Evolutionary conservation across 2,888 invertebrate species (phyloP).

Genomic region (Adelognathus sp.): DNA sequence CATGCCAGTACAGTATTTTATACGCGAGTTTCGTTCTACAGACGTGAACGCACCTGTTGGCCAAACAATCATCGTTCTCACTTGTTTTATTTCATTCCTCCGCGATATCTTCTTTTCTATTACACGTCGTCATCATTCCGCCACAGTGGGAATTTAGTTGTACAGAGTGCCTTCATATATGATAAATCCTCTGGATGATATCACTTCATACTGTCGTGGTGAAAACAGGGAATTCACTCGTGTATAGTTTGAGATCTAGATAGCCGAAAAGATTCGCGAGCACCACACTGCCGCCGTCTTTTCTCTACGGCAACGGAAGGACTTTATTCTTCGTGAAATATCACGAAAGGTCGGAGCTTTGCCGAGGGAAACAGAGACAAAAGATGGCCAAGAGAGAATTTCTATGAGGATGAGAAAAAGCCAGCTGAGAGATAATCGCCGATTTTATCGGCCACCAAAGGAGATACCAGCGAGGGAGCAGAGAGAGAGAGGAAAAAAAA

Average conservation of each 20-base stretch:
- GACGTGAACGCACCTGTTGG: constrained; percentile 57
- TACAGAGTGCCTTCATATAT: constrained; percentile 1
- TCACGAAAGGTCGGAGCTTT: constrained; percentile 39
- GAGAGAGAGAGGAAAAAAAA: constrained; percentile 24
- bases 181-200: constrained; percentile 51
- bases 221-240: constrained; percentile 35
- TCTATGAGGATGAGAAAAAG: constrained; percentile 59
- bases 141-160: constrained; percentile 24
- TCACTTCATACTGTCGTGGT: constrained; percentile 39
- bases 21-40: constrained; percentile 47
- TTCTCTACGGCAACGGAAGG: constrained; percentile 33
- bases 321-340: constrained; percentile 56
- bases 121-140: constrained; percentile 41
- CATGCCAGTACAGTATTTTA: constrained; percentile 47
- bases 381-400: constrained; percentile 39
- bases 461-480: constrained; percentile 46
- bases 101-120: constrained; percentile 5
- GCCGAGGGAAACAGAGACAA: constrained; percentile 8
- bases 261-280: constrained; percentile 55
- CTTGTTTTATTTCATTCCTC: constrained; percentile 19
- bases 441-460: constrained; percentile 58
- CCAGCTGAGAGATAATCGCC: constrained; percentile 56
- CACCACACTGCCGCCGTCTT: constrained; percentile 40
- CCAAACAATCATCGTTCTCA: constrained; percentile 45
- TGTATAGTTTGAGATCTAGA: constrained; percentile 54